These are phyloP conservation scores for Nysson spinosus DNA, from an alignment of 2,888 invertebrate species.

Conservation along the genomic window DNA sequence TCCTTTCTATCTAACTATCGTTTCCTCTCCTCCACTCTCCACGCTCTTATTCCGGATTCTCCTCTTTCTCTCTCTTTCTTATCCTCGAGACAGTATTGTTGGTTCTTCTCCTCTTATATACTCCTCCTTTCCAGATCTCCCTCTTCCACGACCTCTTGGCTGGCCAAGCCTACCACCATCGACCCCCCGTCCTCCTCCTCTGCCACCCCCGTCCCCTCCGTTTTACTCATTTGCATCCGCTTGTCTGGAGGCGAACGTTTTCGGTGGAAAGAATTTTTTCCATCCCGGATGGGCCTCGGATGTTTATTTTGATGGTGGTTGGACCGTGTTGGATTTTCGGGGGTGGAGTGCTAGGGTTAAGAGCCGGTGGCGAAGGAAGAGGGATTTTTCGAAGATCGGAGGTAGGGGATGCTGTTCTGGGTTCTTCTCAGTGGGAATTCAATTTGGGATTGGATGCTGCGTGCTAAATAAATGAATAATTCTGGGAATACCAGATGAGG, in stretches of 20 bases:
- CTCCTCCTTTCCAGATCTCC: conserved; percentile 39
- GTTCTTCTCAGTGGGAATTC: no score
- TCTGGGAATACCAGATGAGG: no score
- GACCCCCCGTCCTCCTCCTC: conserved; percentile 31
- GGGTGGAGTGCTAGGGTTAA: no score
- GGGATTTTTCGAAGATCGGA: no score
- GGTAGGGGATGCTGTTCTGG: no score
- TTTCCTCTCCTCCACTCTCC: no score
- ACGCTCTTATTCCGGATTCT: no score
- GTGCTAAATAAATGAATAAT: no score
- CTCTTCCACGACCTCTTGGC: conserved; percentile 53
- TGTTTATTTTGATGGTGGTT: conserved; percentile 34
- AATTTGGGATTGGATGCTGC: no score
- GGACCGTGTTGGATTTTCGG: no score
- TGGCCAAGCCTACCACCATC: conserved; percentile 43
- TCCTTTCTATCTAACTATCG: conserved; percentile 27
- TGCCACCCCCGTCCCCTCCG: conserved; percentile 2
- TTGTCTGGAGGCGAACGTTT: conserved; percentile 48
- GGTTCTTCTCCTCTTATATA: conserved; percentile 36
- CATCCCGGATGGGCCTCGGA: conserved; percentile 19
- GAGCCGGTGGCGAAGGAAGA: no score
- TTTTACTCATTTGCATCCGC: conserved; percentile 44
- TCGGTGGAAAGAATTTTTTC: conserved; percentile 31
- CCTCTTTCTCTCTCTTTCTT: conserved; percentile 27
- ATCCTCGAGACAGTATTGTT: neutral